Evolutionary conservation across 2,888 invertebrate genomes (phyloP).

Genomic region (Dasypogon diadema): DNA sequence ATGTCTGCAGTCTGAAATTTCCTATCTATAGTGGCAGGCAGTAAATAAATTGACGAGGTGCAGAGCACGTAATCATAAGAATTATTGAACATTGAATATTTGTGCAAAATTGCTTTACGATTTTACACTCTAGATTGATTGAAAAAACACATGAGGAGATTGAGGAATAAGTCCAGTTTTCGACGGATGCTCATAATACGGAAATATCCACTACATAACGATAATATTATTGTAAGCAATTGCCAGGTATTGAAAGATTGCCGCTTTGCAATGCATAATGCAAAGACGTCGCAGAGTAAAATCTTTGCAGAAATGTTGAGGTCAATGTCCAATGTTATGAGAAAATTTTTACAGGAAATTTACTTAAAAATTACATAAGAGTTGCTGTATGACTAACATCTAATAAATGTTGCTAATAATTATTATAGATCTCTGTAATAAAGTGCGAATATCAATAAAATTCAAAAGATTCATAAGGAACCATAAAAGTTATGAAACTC

Average conservation of each 20-base stretch:
- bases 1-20: not conserved
- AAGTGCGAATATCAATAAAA: no score
- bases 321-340: no score
- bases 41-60: slow-evolving; percentile 1
- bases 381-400: no score
- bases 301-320: no score
- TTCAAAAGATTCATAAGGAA: no score
- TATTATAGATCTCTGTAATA: no score
- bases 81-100: not conserved
- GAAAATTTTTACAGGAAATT: no score
- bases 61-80: not conserved
- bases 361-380: no score
- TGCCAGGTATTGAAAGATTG: not conserved
- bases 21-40: not conserved
- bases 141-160: slow-evolving; percentile 2
- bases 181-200: not conserved
- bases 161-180: not conserved
- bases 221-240: slow-evolving; percentile 4
- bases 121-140: not conserved
- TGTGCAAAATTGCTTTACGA: slow-evolving; percentile 11
- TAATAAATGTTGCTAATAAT: no score
- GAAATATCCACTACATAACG: slow-evolving; percentile 7
- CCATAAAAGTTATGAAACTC: no score
- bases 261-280: not conserved
- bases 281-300: no score